A percentile compares a stretch with the other conserved stretches of the same genome.
phyloP scores from a whole-genome alignment of 2,113 vertebrate species.

The Pionites leucogaster region DNA sequence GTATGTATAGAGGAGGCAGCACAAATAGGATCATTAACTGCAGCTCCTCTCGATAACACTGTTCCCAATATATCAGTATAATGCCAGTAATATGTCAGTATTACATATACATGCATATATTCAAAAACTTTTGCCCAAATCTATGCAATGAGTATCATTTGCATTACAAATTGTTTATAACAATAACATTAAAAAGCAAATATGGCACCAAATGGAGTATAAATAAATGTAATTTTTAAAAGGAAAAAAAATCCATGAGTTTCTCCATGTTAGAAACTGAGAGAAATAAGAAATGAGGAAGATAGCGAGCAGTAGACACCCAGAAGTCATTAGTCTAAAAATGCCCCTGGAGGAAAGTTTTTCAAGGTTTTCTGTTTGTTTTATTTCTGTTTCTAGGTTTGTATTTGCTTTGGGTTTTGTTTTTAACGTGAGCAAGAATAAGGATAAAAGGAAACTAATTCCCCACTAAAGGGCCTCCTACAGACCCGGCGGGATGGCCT shows the following conservation, averaged over 20 bases:
- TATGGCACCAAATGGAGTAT: background rate
- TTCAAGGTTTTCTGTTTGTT: slow-evolving; percentile 1
- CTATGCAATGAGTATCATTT: background rate
- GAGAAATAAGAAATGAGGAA: background rate
- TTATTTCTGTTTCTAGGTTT: background rate
- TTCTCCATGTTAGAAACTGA: background rate
- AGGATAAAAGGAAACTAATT: slow-evolving; percentile 36
- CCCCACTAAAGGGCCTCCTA: background rate
- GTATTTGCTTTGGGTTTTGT: slow-evolving; percentile 5
- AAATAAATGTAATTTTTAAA: background rate
- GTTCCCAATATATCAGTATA: background rate
- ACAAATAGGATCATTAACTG: background rate
- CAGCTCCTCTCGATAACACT: background rate
- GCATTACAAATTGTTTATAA: background rate
- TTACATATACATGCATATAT: accelerated
- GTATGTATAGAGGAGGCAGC: background rate
- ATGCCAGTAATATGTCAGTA: too few relatives aligned
- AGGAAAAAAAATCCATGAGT: background rate
- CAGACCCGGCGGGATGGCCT: accelerated
- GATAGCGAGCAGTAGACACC: background rate
- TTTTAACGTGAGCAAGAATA: background rate
- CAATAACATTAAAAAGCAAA: background rate
- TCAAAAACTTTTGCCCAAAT: background rate
- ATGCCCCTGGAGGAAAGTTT: background rate
- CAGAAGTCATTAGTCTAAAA: background rate